These are phyloP conservation scores for Branchinecta lindahli DNA, from an alignment of 1,140 invertebrate genomes.

Conservation along the genomic window DNA sequence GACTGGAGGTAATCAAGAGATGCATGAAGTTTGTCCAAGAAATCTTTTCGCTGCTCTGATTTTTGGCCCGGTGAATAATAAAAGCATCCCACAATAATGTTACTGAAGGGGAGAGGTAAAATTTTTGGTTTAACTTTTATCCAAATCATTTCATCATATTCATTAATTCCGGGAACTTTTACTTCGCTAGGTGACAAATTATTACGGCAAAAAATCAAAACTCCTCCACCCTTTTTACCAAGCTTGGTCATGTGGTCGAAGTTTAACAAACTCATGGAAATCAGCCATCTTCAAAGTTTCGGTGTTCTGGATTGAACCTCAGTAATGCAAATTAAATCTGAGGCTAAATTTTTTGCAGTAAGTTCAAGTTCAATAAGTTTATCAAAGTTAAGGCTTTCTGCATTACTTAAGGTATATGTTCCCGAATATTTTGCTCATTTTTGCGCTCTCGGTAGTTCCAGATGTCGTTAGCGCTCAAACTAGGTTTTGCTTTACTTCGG, in stretches of 20 bases:
- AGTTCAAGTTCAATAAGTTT: conserved; percentile 6
- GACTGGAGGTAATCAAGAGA: conserved; percentile 9
- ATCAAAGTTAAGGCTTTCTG: conserved; percentile 6
- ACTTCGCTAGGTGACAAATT: conserved; percentile 5
- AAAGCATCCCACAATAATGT: neutral
- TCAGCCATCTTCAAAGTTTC: neutral
- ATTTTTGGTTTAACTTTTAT: conserved; percentile 7
- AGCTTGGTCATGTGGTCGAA: neutral
- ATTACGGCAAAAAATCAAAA: conserved; percentile 3
- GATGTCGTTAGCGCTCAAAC: too few relatives aligned
- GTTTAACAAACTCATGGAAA: conserved; percentile 7
- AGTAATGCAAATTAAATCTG: conserved; percentile 7
- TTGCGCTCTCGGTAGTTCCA: too few relatives aligned
- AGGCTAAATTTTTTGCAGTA: neutral
- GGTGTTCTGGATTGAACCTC: neutral
- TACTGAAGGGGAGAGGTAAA: neutral
- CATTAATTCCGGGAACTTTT: neutral
- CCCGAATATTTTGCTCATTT: too few relatives aligned
- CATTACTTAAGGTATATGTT: too few relatives aligned
- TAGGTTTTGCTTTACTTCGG: too few relatives aligned
- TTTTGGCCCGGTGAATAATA: conserved; percentile 6
- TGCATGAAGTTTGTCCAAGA: conserved; percentile 6
- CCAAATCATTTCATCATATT: conserved; percentile 7
- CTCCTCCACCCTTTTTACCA: conserved; percentile 9
- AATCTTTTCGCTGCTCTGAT: conserved; percentile 8